Conservation (phyloP, 2,113 vertebrate genomes). For the Struthio camelus region DNA sequence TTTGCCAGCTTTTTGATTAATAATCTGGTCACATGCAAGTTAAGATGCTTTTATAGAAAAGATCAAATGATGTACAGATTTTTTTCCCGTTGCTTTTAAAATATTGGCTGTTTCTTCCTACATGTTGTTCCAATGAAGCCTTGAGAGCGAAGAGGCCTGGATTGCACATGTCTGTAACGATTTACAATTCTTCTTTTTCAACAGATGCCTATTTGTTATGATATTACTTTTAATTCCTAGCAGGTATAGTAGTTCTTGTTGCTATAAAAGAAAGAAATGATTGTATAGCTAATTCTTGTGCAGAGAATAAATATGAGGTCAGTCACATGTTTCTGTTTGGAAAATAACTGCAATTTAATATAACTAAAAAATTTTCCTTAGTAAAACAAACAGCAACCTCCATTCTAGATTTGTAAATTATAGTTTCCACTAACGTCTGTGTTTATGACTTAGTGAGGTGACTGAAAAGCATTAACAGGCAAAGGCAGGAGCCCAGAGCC, state of each 20-base stretch:
- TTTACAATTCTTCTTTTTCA: constrained; percentile 5
- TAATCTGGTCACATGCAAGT: constrained; percentile 31
- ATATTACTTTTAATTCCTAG: constrained; percentile 1
- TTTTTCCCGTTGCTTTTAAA: constrained; percentile 24
- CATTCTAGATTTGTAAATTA: background rate
- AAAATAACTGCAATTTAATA: background rate
- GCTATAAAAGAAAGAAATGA: background rate
- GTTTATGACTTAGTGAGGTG: background rate
- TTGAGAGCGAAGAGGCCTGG: constrained; percentile 17
- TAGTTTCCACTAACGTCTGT: background rate
- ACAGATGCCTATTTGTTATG: constrained; percentile 12
- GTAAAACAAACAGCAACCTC: background rate
- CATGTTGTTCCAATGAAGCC: constrained; percentile 53
- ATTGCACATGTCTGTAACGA: constrained; percentile 30
- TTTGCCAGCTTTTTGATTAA: constrained; percentile 34
- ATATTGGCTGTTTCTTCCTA: constrained; percentile 38
- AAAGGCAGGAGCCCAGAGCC: background rate
- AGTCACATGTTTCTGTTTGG: background rate
- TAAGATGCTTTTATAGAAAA: background rate
- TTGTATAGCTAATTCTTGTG: background rate
- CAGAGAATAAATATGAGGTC: background rate
- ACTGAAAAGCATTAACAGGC: background rate
- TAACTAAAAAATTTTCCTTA: background rate
- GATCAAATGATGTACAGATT: background rate
- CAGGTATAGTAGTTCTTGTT: background rate